A percentile compares a stretch with the other conserved stretches of the same genome.
Evolutionary conservation across 2,797 vertebrate genomes (phyloP).

Genomic region (Podargus strigoides): DNA sequence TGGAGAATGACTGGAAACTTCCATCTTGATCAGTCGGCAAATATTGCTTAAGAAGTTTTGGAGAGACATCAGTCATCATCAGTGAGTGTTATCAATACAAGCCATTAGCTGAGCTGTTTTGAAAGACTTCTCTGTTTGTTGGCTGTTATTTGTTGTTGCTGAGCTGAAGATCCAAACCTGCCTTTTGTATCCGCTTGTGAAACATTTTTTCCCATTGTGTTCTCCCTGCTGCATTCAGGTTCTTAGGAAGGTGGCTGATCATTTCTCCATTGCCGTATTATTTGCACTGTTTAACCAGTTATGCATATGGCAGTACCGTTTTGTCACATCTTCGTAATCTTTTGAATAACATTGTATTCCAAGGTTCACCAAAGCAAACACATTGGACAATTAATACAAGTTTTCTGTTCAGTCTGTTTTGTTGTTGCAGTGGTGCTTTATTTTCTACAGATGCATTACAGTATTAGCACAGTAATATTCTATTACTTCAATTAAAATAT

Average conservation of each 20-base stretch:
- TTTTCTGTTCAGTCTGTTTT: neutral
- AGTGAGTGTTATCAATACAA: neutral
- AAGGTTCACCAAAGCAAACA: neutral
- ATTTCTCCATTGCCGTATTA: neutral
- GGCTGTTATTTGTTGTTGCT: neutral
- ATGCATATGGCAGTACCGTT: neutral
- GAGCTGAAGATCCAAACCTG: neutral
- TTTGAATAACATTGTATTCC: neutral
- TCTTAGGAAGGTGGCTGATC: neutral
- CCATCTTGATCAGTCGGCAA: neutral
- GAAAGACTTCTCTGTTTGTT: neutral
- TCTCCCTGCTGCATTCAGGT: neutral
- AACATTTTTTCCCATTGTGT: neutral
- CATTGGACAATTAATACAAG: neutral
- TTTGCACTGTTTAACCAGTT: neutral
- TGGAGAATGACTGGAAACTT: neutral
- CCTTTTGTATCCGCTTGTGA: neutral
- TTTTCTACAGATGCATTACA: neutral
- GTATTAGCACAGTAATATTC: neutral
- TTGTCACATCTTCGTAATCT: neutral
- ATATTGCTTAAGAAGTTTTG: neutral
- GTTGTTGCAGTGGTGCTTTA: neutral
- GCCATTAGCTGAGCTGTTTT: neutral
- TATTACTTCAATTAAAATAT: constrained; percentile 2
- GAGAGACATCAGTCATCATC: neutral